These are phyloP conservation scores for Crocidura indochinensis DNA, from an alignment of 2,797 vertebrate species.

Conservation along the genomic window DNA sequence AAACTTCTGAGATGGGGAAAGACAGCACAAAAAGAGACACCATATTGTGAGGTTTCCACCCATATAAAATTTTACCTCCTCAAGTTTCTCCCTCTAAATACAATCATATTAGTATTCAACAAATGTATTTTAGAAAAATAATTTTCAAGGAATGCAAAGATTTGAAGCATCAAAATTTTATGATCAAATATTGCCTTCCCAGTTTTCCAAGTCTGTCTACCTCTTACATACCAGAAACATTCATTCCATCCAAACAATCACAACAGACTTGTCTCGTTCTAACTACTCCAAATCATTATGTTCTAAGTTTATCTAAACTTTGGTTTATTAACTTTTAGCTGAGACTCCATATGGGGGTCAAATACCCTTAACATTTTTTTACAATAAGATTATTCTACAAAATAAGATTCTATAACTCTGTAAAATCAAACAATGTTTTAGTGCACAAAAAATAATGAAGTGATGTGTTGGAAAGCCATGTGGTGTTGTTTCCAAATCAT, in stretches of 20 bases:
- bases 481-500: too few relatives aligned
- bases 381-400: too few relatives aligned
- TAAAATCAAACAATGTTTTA: background rate
- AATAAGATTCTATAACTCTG: background rate
- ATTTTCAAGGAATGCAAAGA: background rate
- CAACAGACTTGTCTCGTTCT: too few relatives aligned
- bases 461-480: too few relatives aligned
- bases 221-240: background rate
- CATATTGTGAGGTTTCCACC: background rate
- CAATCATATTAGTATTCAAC: background rate
- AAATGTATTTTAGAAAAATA: background rate
- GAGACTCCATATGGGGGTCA: too few relatives aligned
- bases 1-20: too few relatives aligned
- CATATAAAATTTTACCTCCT: background rate
- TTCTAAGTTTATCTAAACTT: background rate
- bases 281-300: too few relatives aligned
- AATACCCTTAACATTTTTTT: too few relatives aligned
- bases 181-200: background rate
- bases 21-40: too few relatives aligned
- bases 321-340: background rate
- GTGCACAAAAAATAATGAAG: background rate
- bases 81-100: background rate
- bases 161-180: background rate
- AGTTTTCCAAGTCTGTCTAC: background rate
- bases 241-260: background rate